Percentiles rank a stretch among this genome's conserved stretches.
Evolutionary conservation across 2,888 invertebrate genomes (phyloP).

Genomic region (Drosophila silvestris): DNA sequence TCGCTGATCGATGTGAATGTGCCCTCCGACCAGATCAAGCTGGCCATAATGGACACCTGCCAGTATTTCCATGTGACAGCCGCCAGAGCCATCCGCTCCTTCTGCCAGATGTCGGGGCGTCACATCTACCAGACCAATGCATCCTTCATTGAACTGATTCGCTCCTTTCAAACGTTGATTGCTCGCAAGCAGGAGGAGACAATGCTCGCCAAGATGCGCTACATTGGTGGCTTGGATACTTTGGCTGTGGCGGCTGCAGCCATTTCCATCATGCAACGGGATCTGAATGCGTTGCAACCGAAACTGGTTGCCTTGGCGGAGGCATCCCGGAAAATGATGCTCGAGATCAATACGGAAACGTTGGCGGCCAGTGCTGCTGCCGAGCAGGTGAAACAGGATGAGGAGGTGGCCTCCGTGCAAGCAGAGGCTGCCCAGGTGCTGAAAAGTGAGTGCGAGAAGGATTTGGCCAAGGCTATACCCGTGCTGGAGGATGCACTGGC

Average conservation of each 20-base stretch:
- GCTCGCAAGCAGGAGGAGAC: slow-evolving; percentile 90
- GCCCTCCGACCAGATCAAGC: slow-evolving; percentile 86
- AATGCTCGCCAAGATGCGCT: slow-evolving; percentile 90
- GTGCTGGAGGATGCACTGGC: slow-evolving; percentile 93
- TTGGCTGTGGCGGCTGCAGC: slow-evolving; percentile 93
- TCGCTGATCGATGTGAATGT: slow-evolving; percentile 90
- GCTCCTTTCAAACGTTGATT: slow-evolving; percentile 91
- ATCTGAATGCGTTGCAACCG: slow-evolving; percentile 93
- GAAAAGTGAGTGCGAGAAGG: slow-evolving; percentile 96
- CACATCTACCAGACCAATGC: slow-evolving; percentile 96
- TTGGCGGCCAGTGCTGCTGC: slow-evolving; percentile 93
- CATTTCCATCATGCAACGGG: slow-evolving; percentile 91
- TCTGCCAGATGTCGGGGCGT: slow-evolving; percentile 88
- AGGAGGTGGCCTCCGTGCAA: slow-evolving; percentile 94
- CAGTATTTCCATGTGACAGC: slow-evolving; percentile 95
- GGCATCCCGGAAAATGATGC: slow-evolving; percentile 92
- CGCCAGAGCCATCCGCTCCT: slow-evolving; percentile 88
- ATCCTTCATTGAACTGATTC: slow-evolving; percentile 93
- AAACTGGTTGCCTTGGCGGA: slow-evolving; percentile 91
- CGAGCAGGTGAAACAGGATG: slow-evolving; percentile 92
- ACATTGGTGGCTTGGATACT: slow-evolving; percentile 92
- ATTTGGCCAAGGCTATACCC: slow-evolving; percentile 95
- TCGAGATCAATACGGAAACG: slow-evolving; percentile 91
- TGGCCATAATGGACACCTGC: slow-evolving; percentile 91
- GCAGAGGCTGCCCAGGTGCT: slow-evolving; percentile 93